A percentile compares a stretch with the other conserved stretches of the same genome.
Evolutionary conservation across 2,113 vertebrate genomes (phyloP).

Genomic region (Sorex araneus): DNA sequence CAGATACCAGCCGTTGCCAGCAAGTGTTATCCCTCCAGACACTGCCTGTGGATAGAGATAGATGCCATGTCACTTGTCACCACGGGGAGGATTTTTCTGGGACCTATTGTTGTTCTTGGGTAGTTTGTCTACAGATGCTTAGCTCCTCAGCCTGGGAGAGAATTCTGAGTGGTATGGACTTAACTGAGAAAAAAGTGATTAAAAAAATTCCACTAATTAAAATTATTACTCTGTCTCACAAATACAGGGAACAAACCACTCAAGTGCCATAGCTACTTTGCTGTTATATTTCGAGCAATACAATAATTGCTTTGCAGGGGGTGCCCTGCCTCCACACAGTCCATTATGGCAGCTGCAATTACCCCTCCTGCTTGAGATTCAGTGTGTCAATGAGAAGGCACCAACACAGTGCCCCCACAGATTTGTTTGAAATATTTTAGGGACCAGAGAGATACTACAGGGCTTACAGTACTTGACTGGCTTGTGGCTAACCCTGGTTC

Average conservation of each 20-base stretch:
- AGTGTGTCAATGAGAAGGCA: background rate
- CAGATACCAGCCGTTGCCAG: background rate
- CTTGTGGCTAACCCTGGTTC: too few relatives aligned
- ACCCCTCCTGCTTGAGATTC: background rate
- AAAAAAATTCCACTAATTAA: background rate
- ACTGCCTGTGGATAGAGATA: background rate
- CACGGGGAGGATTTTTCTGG: background rate
- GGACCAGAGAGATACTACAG: too few relatives aligned
- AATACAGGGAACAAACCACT: background rate
- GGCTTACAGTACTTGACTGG: too few relatives aligned
- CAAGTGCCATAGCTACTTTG: background rate
- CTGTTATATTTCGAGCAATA: rapidly evolving
- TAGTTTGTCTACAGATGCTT: background rate
- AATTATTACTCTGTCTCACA: conserved; percentile 20
- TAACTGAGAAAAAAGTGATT: background rate
- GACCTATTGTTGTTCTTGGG: background rate
- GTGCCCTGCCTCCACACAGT: background rate
- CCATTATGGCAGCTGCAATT: background rate
- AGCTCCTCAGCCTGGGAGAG: background rate
- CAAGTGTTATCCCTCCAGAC: rapidly evolving
- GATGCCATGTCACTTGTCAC: background rate
- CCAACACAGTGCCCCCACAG: background rate
- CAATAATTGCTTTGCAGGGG: background rate
- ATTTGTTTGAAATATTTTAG: background rate
- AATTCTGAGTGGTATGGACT: background rate